Evolutionary conservation across 2,888 invertebrate genomes (phyloP).

Genomic region (Cancer borealis): DNA sequence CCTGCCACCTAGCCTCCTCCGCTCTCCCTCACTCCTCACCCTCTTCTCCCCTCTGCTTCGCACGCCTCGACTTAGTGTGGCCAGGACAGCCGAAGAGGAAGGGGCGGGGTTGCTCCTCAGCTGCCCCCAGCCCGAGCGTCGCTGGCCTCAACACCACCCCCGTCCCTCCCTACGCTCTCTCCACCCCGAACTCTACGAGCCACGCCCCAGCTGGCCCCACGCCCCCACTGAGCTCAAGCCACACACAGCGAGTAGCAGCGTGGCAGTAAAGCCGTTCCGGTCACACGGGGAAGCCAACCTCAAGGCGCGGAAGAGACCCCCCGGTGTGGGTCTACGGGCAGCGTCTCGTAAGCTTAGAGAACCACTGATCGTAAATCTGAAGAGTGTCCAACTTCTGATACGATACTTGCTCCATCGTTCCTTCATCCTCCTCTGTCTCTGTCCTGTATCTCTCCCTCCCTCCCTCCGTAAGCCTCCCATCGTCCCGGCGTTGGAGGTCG

Average conservation of each 20-base stretch:
- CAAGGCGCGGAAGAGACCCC: not conserved
- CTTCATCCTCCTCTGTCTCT: too few relatives aligned
- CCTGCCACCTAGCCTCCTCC: constrained; percentile 21
- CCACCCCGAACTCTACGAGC: constrained; percentile 17
- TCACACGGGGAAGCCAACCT: not conserved
- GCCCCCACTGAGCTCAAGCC: not conserved
- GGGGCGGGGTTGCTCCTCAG: not conserved
- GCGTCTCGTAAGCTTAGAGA: constrained; percentile 2
- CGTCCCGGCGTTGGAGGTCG: not conserved
- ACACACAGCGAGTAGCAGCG: not conserved
- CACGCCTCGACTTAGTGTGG: constrained; percentile 8
- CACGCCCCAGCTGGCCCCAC: constrained; percentile 15
- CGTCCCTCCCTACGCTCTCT: not conserved
- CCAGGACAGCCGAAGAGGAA: constrained; percentile 17
- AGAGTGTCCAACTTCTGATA: not conserved
- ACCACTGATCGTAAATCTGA: not conserved
- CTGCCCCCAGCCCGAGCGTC: not conserved
- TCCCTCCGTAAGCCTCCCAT: not conserved
- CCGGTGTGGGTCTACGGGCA: not conserved
- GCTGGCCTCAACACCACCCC: not conserved
- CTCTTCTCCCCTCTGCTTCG: constrained; percentile 24
- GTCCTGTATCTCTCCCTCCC: too few relatives aligned
- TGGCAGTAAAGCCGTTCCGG: not conserved
- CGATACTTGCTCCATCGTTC: not conserved
- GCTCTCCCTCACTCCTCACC: constrained; percentile 12